These are phyloP conservation scores for Gastrophryne carolinensis DNA, from an alignment of 2,797 vertebrate genomes.

Conservation along the genomic window DNA sequence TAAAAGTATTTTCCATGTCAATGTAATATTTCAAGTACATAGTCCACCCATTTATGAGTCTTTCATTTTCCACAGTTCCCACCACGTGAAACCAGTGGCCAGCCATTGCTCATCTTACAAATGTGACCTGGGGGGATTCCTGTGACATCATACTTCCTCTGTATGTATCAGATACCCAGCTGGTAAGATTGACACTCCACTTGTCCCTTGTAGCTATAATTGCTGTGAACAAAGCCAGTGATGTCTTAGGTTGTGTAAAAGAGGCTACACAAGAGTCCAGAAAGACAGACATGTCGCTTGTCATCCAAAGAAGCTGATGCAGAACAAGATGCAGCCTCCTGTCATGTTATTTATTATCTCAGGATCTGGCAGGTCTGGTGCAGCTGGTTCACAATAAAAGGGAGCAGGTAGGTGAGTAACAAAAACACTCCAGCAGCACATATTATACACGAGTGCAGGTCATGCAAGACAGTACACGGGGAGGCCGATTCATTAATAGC, in stretches of 20 bases:
- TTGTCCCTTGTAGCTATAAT: not conserved
- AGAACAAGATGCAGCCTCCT: no score
- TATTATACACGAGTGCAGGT: no score
- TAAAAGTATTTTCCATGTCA: not conserved
- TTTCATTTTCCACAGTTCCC: not conserved
- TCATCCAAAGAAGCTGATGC: not conserved
- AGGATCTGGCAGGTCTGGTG: no score
- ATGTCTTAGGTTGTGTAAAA: not conserved
- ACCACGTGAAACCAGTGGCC: not conserved
- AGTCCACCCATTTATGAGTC: not conserved
- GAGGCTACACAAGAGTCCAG: not conserved
- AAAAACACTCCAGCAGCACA: no score
- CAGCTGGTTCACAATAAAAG: no score
- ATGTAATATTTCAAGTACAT: not conserved
- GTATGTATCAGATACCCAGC: conserved; percentile 21
- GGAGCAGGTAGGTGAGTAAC: no score
- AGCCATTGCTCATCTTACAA: not conserved
- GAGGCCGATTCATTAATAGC: no score
- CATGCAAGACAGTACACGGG: no score
- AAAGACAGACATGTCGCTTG: not conserved
- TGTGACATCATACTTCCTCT: conserved; percentile 13
- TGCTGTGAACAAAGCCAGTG: not conserved
- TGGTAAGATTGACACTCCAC: not conserved
- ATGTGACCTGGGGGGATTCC: not conserved
- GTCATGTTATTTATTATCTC: no score